phyloP scores from a whole-genome alignment of 2,888 invertebrate species.

The Melitaea athalia region DNA sequence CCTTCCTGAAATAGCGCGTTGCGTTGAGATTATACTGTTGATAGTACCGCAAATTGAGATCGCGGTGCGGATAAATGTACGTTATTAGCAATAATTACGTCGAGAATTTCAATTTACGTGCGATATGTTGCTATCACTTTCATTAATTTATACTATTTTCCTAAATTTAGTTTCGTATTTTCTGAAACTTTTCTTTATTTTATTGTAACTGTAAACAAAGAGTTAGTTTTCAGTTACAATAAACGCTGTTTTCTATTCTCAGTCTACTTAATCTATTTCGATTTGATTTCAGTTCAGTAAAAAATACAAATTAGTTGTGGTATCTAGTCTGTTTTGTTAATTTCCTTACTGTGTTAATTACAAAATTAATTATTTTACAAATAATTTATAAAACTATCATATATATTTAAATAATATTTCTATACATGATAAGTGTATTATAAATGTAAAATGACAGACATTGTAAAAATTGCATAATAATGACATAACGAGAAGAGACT shows the following conservation, averaged over 20 bases:
- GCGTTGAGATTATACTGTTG: slow-evolving; percentile 61
- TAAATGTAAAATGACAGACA: slow-evolving; percentile 1
- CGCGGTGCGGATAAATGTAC: slow-evolving; percentile 51
- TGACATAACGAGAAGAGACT: slow-evolving; percentile 24
- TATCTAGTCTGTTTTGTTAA: too few relatives aligned
- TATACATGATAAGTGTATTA: not conserved
- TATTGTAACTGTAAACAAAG: not conserved
- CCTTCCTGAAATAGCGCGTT: slow-evolving; percentile 63
- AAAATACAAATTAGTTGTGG: too few relatives aligned
- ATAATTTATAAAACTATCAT: not conserved
- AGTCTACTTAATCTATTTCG: too few relatives aligned
- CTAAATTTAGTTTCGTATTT: not conserved
- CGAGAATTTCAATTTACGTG: slow-evolving; percentile 41
- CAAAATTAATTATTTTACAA: too few relatives aligned
- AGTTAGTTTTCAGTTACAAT: too few relatives aligned
- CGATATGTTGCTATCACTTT: slow-evolving; percentile 21
- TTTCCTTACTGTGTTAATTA: too few relatives aligned
- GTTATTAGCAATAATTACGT: slow-evolving; percentile 45
- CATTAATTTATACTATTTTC: not conserved
- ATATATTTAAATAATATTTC: not conserved
- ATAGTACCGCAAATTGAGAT: slow-evolving; percentile 63
- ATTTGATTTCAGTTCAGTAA: too few relatives aligned
- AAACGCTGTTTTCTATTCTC: too few relatives aligned
- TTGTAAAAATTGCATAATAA: slow-evolving; percentile 28
- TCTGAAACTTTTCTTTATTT: not conserved